Evolutionary conservation across 2,113 vertebrate species (phyloP), one percentile per base, ranked within the genome.

Genomic region (Mastomys coucha): DNA sequence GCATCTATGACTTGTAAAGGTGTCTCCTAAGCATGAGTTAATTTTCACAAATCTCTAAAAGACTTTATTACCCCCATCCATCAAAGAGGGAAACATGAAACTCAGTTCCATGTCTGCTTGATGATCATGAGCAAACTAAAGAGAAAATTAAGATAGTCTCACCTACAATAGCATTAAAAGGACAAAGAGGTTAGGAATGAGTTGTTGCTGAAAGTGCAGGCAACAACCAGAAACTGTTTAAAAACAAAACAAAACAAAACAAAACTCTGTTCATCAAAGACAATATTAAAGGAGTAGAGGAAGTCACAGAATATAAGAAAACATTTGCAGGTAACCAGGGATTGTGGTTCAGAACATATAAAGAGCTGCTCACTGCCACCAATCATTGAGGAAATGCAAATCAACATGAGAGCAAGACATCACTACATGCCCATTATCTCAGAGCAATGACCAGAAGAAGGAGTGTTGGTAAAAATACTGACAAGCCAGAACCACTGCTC

Each of bases 11-110:
- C 91, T 89, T 33, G 8, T 14, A 69, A 88, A 88, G 2, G 16
- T 8, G n/a, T 95, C 28, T 80, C 45, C 7, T 88, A 77, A 76
- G 45, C 6, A 42, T 67, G 58, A 89, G 12, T 92, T 77, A 95
- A 91, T 88, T 45, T 58, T 84, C 75, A 91, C 24, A 75, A 97
- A 93, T 60, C n/a, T 24, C 19, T 73, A 4, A 7, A 94, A 91
- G 19, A 77, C 9, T 73, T 88, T 87, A 91, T 95, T 94, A 36
- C 91, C 36, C 53, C 20, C 22, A 33, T 88, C 70, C 89, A 91
- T 90, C 76, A 75, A 91, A 92, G 76, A 88, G 5, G 65, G n/a
- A 96, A 96, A 96, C 58, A 80, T 3, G 81, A 93, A 85, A 92
- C 42, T 87, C 76, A 75, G 17, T 80, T 91, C 33, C 2, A 39